Base-by-base conservation (phyloP, 1,140 invertebrate species). In the Chlorops oryzae region DNA sequence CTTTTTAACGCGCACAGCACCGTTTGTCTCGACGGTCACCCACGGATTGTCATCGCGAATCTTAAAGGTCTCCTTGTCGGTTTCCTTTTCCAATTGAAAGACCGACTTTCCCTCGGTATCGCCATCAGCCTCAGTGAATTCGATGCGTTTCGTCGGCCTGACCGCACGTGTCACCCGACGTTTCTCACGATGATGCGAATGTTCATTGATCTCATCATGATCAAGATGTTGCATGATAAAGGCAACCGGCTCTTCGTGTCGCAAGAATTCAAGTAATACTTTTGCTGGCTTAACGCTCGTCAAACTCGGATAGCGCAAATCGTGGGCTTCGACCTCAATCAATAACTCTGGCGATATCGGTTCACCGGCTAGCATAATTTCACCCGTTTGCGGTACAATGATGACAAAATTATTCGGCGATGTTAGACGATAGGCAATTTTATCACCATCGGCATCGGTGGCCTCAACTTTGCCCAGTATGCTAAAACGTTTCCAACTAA, bases 31-130 rank as follows among this genome's bases (percentile, higher is more conserved):
- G 28, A 96, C 91, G 12, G 87, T 91, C 21, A 96, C 90, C 92
- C 92, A 96, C 39, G 87, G 85, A 75, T 92, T 93, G 72, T 92
- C 89, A 58, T 94, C 91, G 48, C 90, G 78, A 59, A 96, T 92
- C 75, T 93, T 93, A 70, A 93, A 96, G 9, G 87, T 90, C 70
- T 96, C 92, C 59, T 87, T 81, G 49, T 93, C 89, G 18, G 88
- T 89, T 73, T 94, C 90, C 68, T 93, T 94, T 61, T 93, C 91
- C 40, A 96, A 73, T 35, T 89, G 86, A 70, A 95, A 94, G 23
- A 92, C 90, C 41, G 87, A 83, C 61, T 88, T 84, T 35, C 89
- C 89, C 68, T 93, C 89, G 3, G 83, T 81, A 62, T 90, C 86
- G 3, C 92, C 92, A 56, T 95, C 91, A 5, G 88, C 83, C 71